Evolutionary conservation across 1,140 invertebrate species (phyloP).

Genomic region (Triops cancriformis): DNA sequence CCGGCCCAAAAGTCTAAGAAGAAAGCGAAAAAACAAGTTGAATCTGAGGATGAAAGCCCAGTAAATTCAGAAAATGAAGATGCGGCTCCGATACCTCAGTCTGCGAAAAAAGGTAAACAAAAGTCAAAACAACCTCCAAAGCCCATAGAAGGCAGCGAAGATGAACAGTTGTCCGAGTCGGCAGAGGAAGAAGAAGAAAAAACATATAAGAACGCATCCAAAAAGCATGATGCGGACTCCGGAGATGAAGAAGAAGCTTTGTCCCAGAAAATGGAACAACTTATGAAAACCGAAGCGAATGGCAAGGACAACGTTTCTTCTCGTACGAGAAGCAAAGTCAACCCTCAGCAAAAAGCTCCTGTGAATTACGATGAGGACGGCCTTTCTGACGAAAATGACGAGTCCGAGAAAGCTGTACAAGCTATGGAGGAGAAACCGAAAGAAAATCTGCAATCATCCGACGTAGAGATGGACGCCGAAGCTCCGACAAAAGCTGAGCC

Average conservation of each 20-base stretch:
- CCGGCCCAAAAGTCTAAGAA: not conserved
- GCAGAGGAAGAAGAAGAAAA: conserved; percentile 25
- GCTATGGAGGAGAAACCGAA: conserved; percentile 22
- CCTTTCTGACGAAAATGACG: conserved; percentile 16
- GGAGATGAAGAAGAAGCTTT: conserved; percentile 32
- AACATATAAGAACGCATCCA: conserved; percentile 20
- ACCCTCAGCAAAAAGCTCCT: not conserved
- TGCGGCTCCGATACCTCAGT: conserved; percentile 17
- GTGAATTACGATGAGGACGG: conserved; percentile 28
- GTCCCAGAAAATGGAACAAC: conserved; percentile 19
- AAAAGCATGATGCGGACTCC: conserved; percentile 25
- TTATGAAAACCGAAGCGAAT: not conserved
- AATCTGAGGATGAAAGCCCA: not conserved
- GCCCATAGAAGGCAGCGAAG: conserved; percentile 25
- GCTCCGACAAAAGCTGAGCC: not conserved
- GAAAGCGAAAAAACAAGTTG: not conserved
- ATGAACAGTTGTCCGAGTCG: conserved; percentile 23
- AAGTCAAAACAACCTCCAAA: conserved; percentile 39
- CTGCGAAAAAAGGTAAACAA: conserved; percentile 30
- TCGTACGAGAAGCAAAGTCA: not conserved
- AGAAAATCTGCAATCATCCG: conserved; percentile 25
- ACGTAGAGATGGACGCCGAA: not conserved
- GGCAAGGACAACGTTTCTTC: not conserved
- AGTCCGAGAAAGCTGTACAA: conserved; percentile 23
- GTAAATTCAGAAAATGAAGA: conserved; percentile 22